These are phyloP conservation scores for Lepidostoma basale DNA, from an alignment of 1,140 invertebrate genomes.

Conservation along the genomic window DNA sequence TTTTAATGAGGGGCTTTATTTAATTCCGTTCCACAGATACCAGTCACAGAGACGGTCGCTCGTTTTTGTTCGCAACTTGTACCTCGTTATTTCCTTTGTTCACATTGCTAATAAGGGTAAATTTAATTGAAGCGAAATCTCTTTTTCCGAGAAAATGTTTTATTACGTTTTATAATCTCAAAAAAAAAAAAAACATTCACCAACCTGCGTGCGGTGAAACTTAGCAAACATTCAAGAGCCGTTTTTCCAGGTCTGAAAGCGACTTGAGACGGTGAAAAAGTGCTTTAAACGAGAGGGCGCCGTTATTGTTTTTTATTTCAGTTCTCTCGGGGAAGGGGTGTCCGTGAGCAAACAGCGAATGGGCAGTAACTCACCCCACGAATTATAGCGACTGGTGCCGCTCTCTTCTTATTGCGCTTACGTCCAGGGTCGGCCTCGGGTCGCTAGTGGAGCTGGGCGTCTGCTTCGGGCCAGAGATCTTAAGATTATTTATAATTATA, in stretches of 20 bases:
- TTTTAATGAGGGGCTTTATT: slow-evolving; percentile 20
- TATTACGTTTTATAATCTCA: slow-evolving; percentile 6
- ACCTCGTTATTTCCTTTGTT: slow-evolving; percentile 19
- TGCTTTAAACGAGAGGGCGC: too few relatives aligned
- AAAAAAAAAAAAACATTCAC: slow-evolving; percentile 3
- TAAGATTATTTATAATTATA: too few relatives aligned
- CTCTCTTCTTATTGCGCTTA: too few relatives aligned
- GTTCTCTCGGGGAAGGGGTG: too few relatives aligned
- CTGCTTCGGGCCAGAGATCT: too few relatives aligned
- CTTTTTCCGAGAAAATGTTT: slow-evolving; percentile 10
- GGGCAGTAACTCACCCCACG: too few relatives aligned
- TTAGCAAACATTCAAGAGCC: background rate
- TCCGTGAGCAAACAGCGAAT: too few relatives aligned
- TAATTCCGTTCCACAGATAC: slow-evolving; percentile 12
- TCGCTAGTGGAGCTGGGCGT: too few relatives aligned
- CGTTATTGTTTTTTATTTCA: too few relatives aligned
- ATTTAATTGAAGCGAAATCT: slow-evolving; percentile 10
- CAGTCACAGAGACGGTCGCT: background rate
- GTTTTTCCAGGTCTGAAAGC: background rate
- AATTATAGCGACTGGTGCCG: too few relatives aligned
- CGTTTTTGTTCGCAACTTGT: slow-evolving; percentile 4
- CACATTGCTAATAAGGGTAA: slow-evolving; percentile 14
- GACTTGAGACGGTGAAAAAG: too few relatives aligned
- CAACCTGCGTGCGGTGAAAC: background rate
- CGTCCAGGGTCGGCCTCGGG: too few relatives aligned